Base-by-base conservation (phyloP, 2,888 invertebrate genomes). In the Lydus trimaculatus region DNA sequence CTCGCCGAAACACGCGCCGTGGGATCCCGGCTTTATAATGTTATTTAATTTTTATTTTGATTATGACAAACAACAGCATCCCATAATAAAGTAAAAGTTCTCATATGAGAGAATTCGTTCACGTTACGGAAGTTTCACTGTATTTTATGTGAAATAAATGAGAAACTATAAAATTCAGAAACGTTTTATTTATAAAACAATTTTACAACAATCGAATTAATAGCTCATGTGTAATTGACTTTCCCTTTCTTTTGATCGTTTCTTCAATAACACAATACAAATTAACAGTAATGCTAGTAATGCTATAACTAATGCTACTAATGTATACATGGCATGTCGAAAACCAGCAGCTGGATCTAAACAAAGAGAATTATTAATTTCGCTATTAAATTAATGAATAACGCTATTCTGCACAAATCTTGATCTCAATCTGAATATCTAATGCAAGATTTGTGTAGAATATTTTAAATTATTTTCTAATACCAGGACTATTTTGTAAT, bases 281-380 rank as follows among this genome's bases (percentile, higher is more conserved):
- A 87, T 84, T 58, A 87, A 80, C 31, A 90, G 83, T 20, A 90
- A 81, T 28, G 86, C 79, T 31, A 89, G 81, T 31, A 90, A 82
- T 28, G 87, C 85, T 43, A 87, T 80, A 33, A 88, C 86, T 25
- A 90, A 84, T 25, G 87, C 89, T 69, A 89, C 87, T 82, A 90
- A 86, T 0, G 90, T 90, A 76, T 89, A 89, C 76, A 90, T 88
- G 31, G 90, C 90, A 72, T 90, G 90, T 11, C 89, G 86, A 69
- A 89, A 86, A 63, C 89, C 87, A 56, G 82, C 81, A 59, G 83
- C 82, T 20, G 83, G 80, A 78, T 83, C 86, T 85, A 77, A 63
- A 82, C 81, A n/a, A n/a, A n/a, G n/a, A 52, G 70, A 63, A 74
- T 65, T 8, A 56, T 25, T 23, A 1, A 56, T 0, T 28, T 7